Evolutionary conservation across 2,113 vertebrate species (phyloP).

Genomic region (Alexandromys fortis): DNA sequence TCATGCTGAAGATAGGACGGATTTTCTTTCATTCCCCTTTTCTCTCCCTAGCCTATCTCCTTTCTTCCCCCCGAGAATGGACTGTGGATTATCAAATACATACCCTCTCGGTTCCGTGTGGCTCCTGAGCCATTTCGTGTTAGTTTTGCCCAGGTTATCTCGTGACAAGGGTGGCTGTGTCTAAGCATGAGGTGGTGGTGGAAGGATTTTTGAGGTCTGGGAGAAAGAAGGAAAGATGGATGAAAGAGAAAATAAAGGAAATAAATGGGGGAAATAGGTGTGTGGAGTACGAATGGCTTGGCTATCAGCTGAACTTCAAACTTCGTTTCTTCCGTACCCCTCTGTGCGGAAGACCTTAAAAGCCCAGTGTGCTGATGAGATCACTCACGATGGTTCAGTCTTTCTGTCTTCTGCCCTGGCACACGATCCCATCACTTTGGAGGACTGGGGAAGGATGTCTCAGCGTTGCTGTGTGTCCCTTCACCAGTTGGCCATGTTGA

Average conservation of each 20-base stretch:
- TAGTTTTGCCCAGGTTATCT: background rate
- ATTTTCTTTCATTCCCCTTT: accelerated
- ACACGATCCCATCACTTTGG: background rate
- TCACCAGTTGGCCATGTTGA: background rate
- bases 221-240: background rate
- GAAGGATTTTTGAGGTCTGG: background rate
- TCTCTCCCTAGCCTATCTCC: background rate
- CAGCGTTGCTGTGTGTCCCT: background rate
- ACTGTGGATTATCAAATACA: accelerated
- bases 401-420: background rate
- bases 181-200: too few species aligned
- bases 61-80: accelerated
- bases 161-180: accelerated
- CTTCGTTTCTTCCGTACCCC: background rate
- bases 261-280: background rate
- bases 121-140: accelerated
- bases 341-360: background rate
- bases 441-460: background rate
- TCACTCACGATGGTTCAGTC: constrained; percentile 5
- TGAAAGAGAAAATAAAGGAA: background rate
- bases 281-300: background rate
- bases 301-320: background rate
- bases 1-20: background rate
- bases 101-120: background rate
- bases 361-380: constrained; percentile 55